phyloP scores from a whole-genome alignment of 2,113 vertebrate genomes.

The Paramormyrops kingsleyae region DNA sequence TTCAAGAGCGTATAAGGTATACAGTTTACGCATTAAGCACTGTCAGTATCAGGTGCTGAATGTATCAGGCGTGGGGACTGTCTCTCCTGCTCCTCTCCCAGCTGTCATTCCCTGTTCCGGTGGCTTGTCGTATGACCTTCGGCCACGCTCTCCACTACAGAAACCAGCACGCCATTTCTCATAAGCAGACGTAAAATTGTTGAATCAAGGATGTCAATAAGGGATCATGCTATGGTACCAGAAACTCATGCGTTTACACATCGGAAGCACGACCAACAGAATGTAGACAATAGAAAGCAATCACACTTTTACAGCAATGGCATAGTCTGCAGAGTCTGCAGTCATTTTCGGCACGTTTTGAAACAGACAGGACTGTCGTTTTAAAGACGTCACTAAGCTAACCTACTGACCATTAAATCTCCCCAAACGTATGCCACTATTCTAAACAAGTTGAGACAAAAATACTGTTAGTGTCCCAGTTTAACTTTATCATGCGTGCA shows the following conservation, averaged over 20 bases:
- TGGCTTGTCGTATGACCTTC: neutral
- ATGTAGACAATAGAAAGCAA: slow-evolving; percentile 16
- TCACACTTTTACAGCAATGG: slow-evolving; percentile 28
- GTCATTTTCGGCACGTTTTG: slow-evolving; percentile 7
- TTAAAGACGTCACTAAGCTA: slow-evolving; percentile 4
- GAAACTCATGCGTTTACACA: slow-evolving; percentile 34
- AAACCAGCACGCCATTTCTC: neutral
- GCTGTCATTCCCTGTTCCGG: neutral
- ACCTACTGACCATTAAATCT: neutral
- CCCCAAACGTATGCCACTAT: neutral
- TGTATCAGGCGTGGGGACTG: neutral
- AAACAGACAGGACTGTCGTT: neutral
- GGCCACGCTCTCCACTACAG: neutral
- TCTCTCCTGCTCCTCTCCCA: neutral
- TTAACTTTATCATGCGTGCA: neutral
- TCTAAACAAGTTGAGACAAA: neutral
- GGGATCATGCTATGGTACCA: slow-evolving; percentile 31
- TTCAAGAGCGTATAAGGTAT: neutral
- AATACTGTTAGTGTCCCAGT: slow-evolving; percentile 1
- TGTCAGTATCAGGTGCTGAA: neutral
- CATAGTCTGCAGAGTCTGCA: slow-evolving; percentile 8
- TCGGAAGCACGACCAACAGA: slow-evolving; percentile 26
- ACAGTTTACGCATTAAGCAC: neutral
- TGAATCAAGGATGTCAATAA: slow-evolving; percentile 24
- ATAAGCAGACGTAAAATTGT: neutral